Base-by-base conservation (phyloP, 2,113 vertebrate species). In the Tragelaphus buxtoni region DNA sequence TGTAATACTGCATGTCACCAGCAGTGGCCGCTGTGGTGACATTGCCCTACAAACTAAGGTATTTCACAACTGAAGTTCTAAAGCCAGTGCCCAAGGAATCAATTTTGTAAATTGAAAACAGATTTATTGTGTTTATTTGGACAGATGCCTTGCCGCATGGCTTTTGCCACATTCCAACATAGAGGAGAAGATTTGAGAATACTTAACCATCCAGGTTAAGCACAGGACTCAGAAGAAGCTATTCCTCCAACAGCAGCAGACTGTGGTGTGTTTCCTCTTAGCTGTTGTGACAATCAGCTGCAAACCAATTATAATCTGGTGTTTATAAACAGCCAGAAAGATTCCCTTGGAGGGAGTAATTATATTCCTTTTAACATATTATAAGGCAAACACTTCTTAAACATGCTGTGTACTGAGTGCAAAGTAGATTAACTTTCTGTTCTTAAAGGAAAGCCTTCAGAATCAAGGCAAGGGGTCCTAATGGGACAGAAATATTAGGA, bases 361-460 rank as follows among this genome's bases (percentile, higher is more conserved):
- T 85, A 85, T 92, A 47, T 90, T 86, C 51, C 61, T 58, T 92
- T 95, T 77, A 96, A 94, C 12, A 83, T 13, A 30, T 87, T 58
- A 42, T 42, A 96, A 80, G 88, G 90, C 83, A 97, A 96, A 82
- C 26, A 56, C 8, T 94, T 91, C 95, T 97, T 94, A 93, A 93
- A 76, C 22, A 69, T 22, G 42, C 5, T 35, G 30, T 83, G 13
- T 91, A 88, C 49, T 94, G 91, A 95, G 45, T 94, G 30, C 83
- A 35, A 79, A 91, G 74, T 45, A 91, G 82, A 79, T 86, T 87
- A 89, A 72, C 42, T 55, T 96, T 39, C 26, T 53, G 12, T 53
- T 60, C 61, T 60, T 35, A 42, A 88, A 89, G 49, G 30, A 77
- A 96, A 88, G 84, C 39, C 69, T 61, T 96, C 20, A 72, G 26